Percentiles rank a stretch among this genome's conserved stretches.
Conservation (phyloP, 2,113 vertebrate species). For the Zapornia atra region DNA sequence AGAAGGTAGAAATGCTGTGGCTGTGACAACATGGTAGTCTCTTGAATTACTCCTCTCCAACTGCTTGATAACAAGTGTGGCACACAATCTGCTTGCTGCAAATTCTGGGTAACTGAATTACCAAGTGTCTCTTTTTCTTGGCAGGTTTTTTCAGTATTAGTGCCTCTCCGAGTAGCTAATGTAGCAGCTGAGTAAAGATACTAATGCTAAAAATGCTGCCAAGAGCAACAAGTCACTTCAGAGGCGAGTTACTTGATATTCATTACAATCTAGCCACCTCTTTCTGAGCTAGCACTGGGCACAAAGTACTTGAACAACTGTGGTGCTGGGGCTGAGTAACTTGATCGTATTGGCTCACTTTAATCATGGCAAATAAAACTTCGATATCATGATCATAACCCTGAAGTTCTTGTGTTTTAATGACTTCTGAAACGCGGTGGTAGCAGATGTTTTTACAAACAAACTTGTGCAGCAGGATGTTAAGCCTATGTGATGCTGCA, state of each 20-base stretch:
- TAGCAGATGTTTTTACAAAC: neutral
- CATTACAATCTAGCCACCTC: neutral
- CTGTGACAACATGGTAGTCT: neutral
- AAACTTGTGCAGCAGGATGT: neutral
- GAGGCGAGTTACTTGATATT: neutral
- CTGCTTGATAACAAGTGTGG: neutral
- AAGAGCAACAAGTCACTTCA: neutral
- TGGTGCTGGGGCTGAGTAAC: neutral
- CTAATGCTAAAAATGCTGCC: neutral
- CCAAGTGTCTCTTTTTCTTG: neutral
- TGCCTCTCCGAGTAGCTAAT: neutral
- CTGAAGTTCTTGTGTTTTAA: neutral
- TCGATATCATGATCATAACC: accelerated
- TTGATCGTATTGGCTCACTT: neutral
- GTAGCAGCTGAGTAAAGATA: neutral
- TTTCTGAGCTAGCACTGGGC: neutral
- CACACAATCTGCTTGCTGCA: neutral
- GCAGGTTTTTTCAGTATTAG: neutral
- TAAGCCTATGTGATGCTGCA: neutral
- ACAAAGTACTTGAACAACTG: neutral
- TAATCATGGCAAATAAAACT: neutral
- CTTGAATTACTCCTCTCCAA: neutral
- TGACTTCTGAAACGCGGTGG: neutral
- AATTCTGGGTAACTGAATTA: neutral
- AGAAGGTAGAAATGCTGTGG: neutral